Base-by-base conservation (phyloP, 2,888 invertebrate genomes). In the Orchesellides sinensis region DNA sequence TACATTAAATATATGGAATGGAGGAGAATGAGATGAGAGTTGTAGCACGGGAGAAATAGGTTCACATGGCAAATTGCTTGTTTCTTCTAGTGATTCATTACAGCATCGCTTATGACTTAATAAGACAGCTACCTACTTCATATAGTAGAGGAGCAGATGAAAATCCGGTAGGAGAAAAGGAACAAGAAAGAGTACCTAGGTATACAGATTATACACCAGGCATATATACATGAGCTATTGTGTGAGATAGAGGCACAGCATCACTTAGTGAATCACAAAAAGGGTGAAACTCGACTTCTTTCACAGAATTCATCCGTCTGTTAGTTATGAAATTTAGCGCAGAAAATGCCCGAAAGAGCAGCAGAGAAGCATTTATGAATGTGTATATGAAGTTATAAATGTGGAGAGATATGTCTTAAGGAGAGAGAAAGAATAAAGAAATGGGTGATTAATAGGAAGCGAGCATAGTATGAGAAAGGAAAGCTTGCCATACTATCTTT, bases 391-490 rank as follows among this genome's bases (percentile, higher is more conserved):
- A 65, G 45, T 45, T 23, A 54, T 54, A n/a, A n/a, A 66, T 45
- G 66, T 66, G 27, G 52, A 29, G 72, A 68, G n/a, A 68, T 8
- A 68, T 35, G 35, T 35, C 35, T 35, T 12, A 35, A 35, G 21
- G 61, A 66, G 65, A 23, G 40, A 59, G 75, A 27, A 21, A 72
- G 73, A 80, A 80, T 80, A 73, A 78, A 78, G 69, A 74, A 81
- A 81, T 81, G 81, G 81, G 81, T 74, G 81, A 81, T 81, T 81
- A 81, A 81, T 81, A 52, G 59, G 49, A 21, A 47, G n/a, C n/a
- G n/a, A 40, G 52, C 21, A 77, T 61, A 68, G 56, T 12, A 45
- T 56, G 35, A 63, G 27, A 35, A 68, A 54, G 32, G 66, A 40
- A 66, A 74, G 68, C 68, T 75, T 75, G 63, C 61, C 74, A 75